Percentiles rank a stretch among this genome's conserved stretches.
Evolutionary conservation across 2,113 vertebrate species (phyloP).

Genomic region (Sterrhoptilus dennistouni): DNA sequence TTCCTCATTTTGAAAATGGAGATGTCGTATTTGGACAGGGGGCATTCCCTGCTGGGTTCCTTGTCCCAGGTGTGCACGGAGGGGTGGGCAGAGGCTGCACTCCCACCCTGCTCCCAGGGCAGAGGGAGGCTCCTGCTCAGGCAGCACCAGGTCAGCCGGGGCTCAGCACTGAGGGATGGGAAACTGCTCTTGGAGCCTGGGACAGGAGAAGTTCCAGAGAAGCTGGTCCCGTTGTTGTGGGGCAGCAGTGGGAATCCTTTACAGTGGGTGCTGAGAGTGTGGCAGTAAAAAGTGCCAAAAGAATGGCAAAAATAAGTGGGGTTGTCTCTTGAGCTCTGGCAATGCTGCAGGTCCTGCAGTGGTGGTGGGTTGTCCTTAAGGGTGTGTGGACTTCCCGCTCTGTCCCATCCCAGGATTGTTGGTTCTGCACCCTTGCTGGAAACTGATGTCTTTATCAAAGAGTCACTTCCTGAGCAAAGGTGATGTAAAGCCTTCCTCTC

Average conservation of each 20-base stretch:
- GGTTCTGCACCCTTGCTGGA: neutral
- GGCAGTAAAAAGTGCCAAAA: conserved; percentile 1
- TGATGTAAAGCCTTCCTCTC: neutral
- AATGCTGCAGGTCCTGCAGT: neutral
- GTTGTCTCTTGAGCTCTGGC: neutral
- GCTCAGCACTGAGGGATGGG: conserved; percentile 68
- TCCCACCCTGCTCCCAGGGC: conserved; percentile 64
- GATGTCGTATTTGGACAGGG: neutral
- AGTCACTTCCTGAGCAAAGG: neutral
- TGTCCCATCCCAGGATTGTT: neutral
- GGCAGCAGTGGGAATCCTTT: neutral
- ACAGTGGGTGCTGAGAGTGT: neutral
- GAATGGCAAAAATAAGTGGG: neutral
- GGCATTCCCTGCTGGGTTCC: neutral
- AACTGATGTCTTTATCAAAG: neutral
- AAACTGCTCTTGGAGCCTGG: conserved; percentile 30
- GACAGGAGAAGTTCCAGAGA: neutral
- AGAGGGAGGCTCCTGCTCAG: conserved; percentile 70
- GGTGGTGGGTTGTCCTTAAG: neutral
- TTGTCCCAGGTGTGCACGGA: neutral
- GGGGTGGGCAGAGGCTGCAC: conserved; percentile 15
- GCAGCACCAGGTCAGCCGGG: conserved; percentile 79
- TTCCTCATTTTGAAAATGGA: conserved; percentile 54
- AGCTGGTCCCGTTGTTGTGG: neutral
- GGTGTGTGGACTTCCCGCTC: neutral